Base-by-base conservation (phyloP, 2,888 invertebrate species). In the Beris morrisii region DNA sequence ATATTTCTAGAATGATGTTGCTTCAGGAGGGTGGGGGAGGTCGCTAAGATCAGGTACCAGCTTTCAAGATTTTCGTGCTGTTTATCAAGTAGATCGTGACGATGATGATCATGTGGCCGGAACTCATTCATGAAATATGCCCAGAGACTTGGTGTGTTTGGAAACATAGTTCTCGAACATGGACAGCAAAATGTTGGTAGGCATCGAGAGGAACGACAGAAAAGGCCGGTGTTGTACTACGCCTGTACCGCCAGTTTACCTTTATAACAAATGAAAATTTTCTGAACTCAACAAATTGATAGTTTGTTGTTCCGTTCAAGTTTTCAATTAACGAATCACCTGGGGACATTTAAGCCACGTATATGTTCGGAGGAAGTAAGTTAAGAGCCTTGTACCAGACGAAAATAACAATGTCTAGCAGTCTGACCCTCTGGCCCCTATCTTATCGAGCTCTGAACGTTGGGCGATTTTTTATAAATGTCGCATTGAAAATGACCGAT, bases 81-180 rank as follows among this genome's bases (percentile, higher is more conserved):
- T 52, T 61, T 61, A 61, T 61, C 45, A 54, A 44, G 54, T 30
- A 54, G 50, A 64, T 64, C 64, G 64, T 64, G 64, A 64, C 54
- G 50, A 45, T 64, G 64, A 64, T 54, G 64, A 64, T 64, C 54
- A 52, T 64, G 44, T 64, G 54, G 46, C 44, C 30, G 64, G 32
- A 64, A 54, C 45, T 64, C 61, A 61, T 61, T 61, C 61, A 61
- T 61, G 53, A 61, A 61, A 61, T 53, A 61, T 52, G 53, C 38
- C 38, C 30, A 38, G 61, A 59, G 13, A 30, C 48, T 9, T 52
- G 4, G 22, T 52, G 52, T 46, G 58, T 31, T 59, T 59, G 48
- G 58, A 48, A 59, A 59, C 58, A 48, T 30, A 38, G 31, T 46
- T 59, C 31, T 59, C 48, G 48, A 48, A 59, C 58, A 59, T 59